Evolutionary conservation across 37 sponge, comb jelly and placozoan species (phyloP), one percentile per base, ranked within the genome.

Genomic region (Haliclona indistincta): DNA sequence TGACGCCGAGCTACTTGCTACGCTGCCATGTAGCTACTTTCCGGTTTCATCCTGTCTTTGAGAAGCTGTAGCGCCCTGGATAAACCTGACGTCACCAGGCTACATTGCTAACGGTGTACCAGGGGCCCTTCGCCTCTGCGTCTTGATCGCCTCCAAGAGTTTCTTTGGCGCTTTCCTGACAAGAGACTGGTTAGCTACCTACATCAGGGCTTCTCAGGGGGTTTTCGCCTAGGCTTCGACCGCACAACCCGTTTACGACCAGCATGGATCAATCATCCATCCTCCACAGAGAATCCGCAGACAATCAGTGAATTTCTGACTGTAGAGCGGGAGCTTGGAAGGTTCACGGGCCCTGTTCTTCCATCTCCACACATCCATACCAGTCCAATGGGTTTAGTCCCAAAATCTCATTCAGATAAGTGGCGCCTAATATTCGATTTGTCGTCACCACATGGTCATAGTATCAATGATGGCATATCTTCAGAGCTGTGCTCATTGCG

Each of bases 371-470:
- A 39, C 62, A 44, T 70, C 52, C 36, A 36, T 6, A 63, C 38
- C 20, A 80, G 62, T 40, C 15, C 51, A 0, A 26, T 80, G 36
- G 72, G 51, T 4, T 71, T 80, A 17, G 35, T 70, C 43, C 72
- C 81, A 26, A 80, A 80, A 38, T n/a, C n/a, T n/a, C 32, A 64
- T 22, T 49, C 53, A 8, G 70, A 56, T 22, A 75, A 69, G 43
- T 83, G 77, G 76, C 38, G 84, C 25, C 66, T 81, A 0, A 81
- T 81, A 6, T 44, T 76, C 49, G 75, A 81, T 39, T 66, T 81
- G 0, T 81, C 82, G 4, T 60, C 37, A 0, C 82, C 74, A 32
- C 54, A 41, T 0, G 54, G 54, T 6, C 0, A 34, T 4, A 81
- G 82, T 64, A 74, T 81, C 43, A 81, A 81, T 8, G 74, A 72